Evolutionary conservation across 2,113 vertebrate genomes (phyloP), one percentile per base, ranked within the genome.

Genomic region (Chaetodon auriga): DNA sequence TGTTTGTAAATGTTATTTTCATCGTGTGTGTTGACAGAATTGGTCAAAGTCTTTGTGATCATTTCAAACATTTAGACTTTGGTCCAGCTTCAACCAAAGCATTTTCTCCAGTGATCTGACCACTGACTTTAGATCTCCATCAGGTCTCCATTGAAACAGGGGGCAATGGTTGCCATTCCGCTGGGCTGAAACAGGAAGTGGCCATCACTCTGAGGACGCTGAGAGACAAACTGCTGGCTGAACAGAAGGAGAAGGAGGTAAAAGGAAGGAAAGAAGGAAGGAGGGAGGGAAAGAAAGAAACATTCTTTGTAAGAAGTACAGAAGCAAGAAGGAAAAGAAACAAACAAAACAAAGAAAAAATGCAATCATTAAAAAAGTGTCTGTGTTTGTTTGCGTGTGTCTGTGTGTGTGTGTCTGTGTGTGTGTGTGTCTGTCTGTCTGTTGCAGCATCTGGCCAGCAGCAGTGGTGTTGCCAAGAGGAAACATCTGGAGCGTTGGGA

Each of bases 161-260:
- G 0, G 58, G 38, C 30, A 89, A 74, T 15, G 53, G 93, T 51
- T 82, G 83, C 79, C 90, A 80, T 14, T 82, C 86, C 2, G 38
- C 80, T 0, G 93, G 93, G 3, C 84, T 95, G 76, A 95, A 94
- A 85, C 89, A 92, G 91, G 95, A 95, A 92, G 95, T 95, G 80
- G 89, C 68, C 38, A 72, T 38, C 0, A 89, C 94, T 41, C 89
- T 95, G 83, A 89, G 92, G 64, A 69, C 89, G 12, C 92, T 94
- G 65, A 84, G 93, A 72, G 94, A 95, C 86, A 80, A 95, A 36
- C 83, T 94, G 71, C 73, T 91, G 89, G 93, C 89, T 0, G 93
- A 95, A 9, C 84, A 94, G 84, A 91, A 72, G 64, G 83, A 91
- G 80, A 72, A 80, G 68, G 83, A 90, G 90, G 91, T 92, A 70